Evolutionary conservation across 2,888 invertebrate genomes (phyloP), one percentile per base, ranked within the genome.

Genomic region (Palloptera scutellata): DNA sequence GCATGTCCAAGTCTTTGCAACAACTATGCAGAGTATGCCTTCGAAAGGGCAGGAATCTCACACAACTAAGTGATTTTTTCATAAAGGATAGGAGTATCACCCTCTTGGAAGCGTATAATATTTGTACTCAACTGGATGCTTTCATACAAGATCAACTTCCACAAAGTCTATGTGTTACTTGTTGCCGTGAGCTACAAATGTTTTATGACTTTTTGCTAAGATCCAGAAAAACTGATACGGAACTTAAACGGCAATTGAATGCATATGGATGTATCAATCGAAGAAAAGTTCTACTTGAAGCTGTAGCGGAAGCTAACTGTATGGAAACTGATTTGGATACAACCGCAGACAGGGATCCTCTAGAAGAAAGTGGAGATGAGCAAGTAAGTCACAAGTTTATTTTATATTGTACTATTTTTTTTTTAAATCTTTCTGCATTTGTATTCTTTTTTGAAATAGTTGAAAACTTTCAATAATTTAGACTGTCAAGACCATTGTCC

Each of bases 61-160:
- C 52, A 43, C 59, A 42, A 15, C 30, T 64, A 10, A 5, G 15
- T 10, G 59, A 58, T 30, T 6, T 15, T 52, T 52, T 58, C 12
- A 40, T 19, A 52, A 9, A 20, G 30, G n/a, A 43, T 9, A 11
- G 1, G 8, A n/a, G n/a, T 10, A 30, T 72, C 15, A 75, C 72
- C 19, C 76, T 74, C 58, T 43, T 72, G 1, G 75, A 75, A 13
- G 66, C 70, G 11, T 76, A 74, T 30, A 77, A 73, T 59, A 64
- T 71, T 4, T 77, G 76, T 45, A 78, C 79, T 0, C 74, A 78
- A 6, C 61, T 79, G 5, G 70, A 72, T 45, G 74, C 75, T 1
- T 11, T 52, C 11, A 8, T 67, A 6, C 43, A 66, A 9, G 77
- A 77, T 66, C 70, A 68, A 9, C 52, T 77, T 0, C 77, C 79